Percentiles rank a stretch among this genome's conserved stretches.
These are phyloP conservation scores for Trissolcus japonicus DNA, from an alignment of 2,888 invertebrate genomes.

Conservation along the genomic window DNA sequence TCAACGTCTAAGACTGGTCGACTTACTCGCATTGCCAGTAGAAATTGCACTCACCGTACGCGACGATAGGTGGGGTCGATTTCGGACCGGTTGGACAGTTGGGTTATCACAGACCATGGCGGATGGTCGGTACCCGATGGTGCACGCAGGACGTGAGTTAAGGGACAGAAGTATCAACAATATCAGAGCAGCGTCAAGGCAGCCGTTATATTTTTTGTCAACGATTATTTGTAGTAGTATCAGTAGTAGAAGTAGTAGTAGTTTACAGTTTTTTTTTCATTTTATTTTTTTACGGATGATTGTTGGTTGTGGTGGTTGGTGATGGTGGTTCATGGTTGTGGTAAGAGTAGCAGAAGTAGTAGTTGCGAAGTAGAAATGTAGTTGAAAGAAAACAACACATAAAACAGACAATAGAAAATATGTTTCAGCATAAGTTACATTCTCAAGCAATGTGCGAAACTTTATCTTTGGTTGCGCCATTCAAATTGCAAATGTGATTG, in stretches of 20 bases:
- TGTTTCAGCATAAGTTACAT: conserved; percentile 75
- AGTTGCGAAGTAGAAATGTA: conserved; percentile 68
- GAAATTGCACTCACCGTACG: conserved; percentile 75
- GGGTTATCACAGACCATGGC: conserved; percentile 69
- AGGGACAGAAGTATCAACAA: conserved; percentile 76
- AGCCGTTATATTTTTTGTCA: conserved; percentile 56
- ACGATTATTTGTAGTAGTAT: conserved; percentile 26
- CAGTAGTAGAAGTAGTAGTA: conserved; percentile 15
- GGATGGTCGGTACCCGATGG: conserved; percentile 57
- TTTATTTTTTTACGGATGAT: conserved; percentile 53
- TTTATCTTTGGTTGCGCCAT: not conserved
- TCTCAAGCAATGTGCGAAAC: conserved; percentile 71
- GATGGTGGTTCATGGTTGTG: conserved; percentile 62
- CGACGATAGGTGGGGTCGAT: conserved; percentile 72
- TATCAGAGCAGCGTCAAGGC: conserved; percentile 74
- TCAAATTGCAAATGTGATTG: not conserved
- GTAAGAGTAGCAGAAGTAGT: conserved; percentile 63
- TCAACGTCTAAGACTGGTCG: conserved; percentile 54
- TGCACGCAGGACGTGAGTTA: conserved; percentile 69
- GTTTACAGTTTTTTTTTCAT: conserved; percentile 51
- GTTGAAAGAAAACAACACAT: conserved; percentile 75
- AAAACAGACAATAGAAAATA: conserved; percentile 75
- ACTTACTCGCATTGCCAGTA: conserved; percentile 59
- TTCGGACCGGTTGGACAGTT: conserved; percentile 69
- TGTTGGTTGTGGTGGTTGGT: conserved; percentile 62